A percentile compares a stretch with the other conserved stretches of the same genome.
phyloP scores from a whole-genome alignment of 2,113 vertebrate species.

The Desmodus rotundus region DNA sequence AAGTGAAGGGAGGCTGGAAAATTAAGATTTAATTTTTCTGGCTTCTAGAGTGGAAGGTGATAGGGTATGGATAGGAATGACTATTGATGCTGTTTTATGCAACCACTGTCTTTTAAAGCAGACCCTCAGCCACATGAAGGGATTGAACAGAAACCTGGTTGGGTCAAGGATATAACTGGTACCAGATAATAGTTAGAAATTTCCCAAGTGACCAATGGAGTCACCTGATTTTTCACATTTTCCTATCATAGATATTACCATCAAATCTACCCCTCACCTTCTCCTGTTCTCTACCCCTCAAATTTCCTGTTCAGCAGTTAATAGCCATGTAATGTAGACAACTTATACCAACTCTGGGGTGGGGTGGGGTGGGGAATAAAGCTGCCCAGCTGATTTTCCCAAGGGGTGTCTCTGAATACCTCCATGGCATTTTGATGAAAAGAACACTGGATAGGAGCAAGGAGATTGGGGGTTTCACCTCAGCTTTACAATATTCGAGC shows the following conservation, averaged over 20 bases:
- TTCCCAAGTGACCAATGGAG: not conserved
- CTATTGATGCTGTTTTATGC: not conserved
- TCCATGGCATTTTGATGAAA: not conserved
- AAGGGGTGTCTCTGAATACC: not conserved
- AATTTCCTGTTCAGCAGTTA: not conserved
- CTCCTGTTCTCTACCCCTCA: not conserved
- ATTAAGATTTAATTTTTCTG: not conserved
- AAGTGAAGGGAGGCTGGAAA: not conserved
- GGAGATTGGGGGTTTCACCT: not conserved
- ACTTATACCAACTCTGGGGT: too few species aligned
- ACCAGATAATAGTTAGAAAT: not conserved
- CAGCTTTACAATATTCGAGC: not conserved
- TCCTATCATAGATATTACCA: not conserved
- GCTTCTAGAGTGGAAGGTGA: not conserved
- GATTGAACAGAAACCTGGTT: not conserved
- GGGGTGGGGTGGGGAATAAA: too few species aligned
- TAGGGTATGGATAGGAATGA: not conserved
- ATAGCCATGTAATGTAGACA: not conserved
- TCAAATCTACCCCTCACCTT: not conserved
- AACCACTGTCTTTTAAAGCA: not conserved
- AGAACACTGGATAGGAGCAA: not conserved
- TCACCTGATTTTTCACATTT: not conserved
- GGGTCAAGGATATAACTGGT: not conserved
- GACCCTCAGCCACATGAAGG: not conserved
- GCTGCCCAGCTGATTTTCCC: not conserved